Evolutionary conservation across 2,888 invertebrate genomes (phyloP).

Genomic region (Aromia moschata): DNA sequence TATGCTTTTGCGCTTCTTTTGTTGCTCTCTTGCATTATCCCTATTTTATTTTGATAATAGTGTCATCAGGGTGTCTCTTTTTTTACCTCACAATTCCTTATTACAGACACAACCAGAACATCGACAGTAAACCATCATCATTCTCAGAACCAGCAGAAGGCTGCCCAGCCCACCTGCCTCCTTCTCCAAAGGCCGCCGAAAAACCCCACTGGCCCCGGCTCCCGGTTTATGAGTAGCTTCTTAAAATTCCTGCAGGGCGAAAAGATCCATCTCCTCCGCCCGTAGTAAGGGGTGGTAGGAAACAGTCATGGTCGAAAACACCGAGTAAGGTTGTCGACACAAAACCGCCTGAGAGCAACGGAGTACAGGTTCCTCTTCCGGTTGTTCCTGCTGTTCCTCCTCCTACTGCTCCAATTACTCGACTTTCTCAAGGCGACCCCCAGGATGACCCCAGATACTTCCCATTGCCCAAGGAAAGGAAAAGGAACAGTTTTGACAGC

Average conservation of each 20-base stretch:
- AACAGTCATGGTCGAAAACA: conserved; percentile 73
- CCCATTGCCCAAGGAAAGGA: conserved; percentile 76
- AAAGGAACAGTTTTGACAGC: conserved; percentile 73
- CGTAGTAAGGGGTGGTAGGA: conserved; percentile 71
- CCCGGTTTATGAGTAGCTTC: conserved; percentile 90
- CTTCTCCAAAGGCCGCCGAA: conserved; percentile 68
- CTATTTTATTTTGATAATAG: too few relatives aligned
- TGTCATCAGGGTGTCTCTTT: too few relatives aligned
- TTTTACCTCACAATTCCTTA: neutral
- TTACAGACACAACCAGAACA: conserved; percentile 46
- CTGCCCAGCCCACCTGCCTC: conserved; percentile 62
- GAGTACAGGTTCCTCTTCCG: conserved; percentile 45
- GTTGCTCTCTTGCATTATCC: too few relatives aligned
- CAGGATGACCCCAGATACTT: conserved; percentile 77
- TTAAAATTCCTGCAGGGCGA: conserved; percentile 86
- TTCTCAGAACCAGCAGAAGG: conserved; percentile 32
- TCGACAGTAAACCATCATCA: conserved; percentile 41
- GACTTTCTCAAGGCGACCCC: conserved; percentile 62
- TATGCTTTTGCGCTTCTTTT: too few relatives aligned
- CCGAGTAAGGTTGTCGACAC: conserved; percentile 61
- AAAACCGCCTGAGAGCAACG: conserved; percentile 46
- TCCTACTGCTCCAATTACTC: conserved; percentile 55
- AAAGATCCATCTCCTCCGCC: conserved; percentile 82
- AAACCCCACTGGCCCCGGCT: conserved; percentile 72
- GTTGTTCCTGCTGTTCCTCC: conserved; percentile 36